Evolutionary conservation across 1,140 invertebrate species (phyloP), one percentile per base, ranked within the genome.

Genomic region (Gonioctena quinquepunctata): DNA sequence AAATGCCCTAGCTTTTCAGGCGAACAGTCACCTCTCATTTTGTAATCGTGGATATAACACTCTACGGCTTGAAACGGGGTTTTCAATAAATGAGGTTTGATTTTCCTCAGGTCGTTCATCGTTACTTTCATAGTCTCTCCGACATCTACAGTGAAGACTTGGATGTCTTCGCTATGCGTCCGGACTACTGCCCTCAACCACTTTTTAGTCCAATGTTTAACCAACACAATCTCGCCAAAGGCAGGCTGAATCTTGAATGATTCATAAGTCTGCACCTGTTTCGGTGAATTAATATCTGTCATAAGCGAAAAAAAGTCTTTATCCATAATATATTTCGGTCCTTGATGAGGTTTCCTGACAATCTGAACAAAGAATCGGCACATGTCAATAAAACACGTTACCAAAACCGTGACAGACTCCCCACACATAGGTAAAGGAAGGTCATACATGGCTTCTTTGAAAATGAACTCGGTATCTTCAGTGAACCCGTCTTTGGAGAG

Each of bases 401-500:
- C 52, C 18, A 73, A 52, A 2, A 79, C 68, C 8, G 59, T 16
- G 2, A 76, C 48, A 8, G 4, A 54, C 7, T 73, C 67, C 7
- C 63, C 60, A 11, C 48, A 57, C 22, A 13, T n/a, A 1, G 74
- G 76, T 23, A 77, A 66, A 19, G 49, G 42, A 11, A 71, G 33
- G n/a, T 50, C 21, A 16, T 54, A 70, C 33, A 69, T 62, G 0
- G 76, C 57, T n/a, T 22, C 50, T 33, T 28, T 61, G 56, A 63
- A 69, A 8, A 71, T 66, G 11, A 64, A 13, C n/a, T 60, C 27
- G 61, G 73, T 74, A 52, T 79, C 77, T 0, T 76, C 77, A 8
- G 77, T 79, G 23, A 73, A 73, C 4, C 77, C 76, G 72, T 76
- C 75, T 77, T 73, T 72, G 2, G 70, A 52, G 2, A 68, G 19